These are phyloP conservation scores for Spermophilus dauricus DNA, from an alignment of 2,113 vertebrate genomes.

Conservation along the genomic window DNA sequence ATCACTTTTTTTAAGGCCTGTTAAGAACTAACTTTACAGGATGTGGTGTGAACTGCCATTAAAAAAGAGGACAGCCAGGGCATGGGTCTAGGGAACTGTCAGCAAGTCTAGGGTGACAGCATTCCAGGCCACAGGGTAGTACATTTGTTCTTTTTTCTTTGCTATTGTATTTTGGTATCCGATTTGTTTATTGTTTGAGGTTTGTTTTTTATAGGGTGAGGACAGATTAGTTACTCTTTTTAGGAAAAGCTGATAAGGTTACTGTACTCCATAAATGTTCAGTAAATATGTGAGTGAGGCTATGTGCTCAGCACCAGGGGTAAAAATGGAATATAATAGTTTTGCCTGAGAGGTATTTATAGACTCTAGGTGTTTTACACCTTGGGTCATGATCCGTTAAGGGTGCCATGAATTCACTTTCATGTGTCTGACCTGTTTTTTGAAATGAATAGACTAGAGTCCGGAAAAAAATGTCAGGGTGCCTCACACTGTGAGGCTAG, in stretches of 20 bases:
- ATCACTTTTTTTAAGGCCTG: background rate
- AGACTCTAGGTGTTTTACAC: conserved; percentile 37
- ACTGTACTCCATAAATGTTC: background rate
- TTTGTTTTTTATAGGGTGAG: background rate
- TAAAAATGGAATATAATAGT: background rate
- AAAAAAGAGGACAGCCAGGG: background rate
- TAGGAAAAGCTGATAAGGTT: conserved; percentile 14
- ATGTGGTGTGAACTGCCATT: background rate
- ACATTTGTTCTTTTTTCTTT: background rate
- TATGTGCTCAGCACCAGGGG: background rate
- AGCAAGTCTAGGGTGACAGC: background rate
- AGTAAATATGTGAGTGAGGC: background rate
- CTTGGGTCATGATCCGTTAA: background rate
- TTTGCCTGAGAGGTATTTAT: background rate
- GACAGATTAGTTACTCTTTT: background rate
- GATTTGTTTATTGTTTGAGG: conserved; percentile 19
- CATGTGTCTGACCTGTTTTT: background rate
- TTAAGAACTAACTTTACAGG: background rate
- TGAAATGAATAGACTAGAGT: background rate
- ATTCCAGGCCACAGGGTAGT: background rate
- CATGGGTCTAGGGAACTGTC: background rate
- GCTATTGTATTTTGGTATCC: background rate
- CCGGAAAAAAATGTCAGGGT: background rate
- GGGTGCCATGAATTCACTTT: conserved; percentile 19
- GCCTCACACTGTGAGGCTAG: background rate